phyloP scores from a whole-genome alignment of 2,113 vertebrate genomes.

The Melospiza georgiana region DNA sequence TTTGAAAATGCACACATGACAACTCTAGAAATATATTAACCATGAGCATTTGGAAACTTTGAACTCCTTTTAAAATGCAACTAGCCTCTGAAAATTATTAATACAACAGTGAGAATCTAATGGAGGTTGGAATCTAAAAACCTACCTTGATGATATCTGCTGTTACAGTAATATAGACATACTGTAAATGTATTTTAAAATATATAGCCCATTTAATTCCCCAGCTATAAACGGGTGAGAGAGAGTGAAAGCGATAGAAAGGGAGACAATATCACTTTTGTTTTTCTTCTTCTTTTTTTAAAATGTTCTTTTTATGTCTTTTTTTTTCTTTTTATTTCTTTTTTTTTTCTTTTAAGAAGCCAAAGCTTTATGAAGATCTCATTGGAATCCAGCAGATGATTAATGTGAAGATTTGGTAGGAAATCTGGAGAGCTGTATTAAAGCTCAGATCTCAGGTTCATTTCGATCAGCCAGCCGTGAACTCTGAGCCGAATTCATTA shows the following conservation, averaged over 20 bases:
- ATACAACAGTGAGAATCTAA: conserved; percentile 81
- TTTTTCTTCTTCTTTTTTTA: background rate
- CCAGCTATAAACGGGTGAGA: conserved; percentile 71
- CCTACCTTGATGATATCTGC: conserved; percentile 74
- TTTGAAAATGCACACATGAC: conserved; percentile 74
- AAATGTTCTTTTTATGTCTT: background rate
- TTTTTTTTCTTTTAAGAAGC: conserved; percentile 28
- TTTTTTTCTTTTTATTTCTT: background rate
- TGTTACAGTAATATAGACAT: conserved; percentile 82
- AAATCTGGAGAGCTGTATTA: conserved; percentile 91
- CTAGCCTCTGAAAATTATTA: conserved; percentile 72
- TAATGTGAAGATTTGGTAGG: conserved; percentile 94
- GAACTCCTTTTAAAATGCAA: conserved; percentile 60
- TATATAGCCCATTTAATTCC: conserved; percentile 81
- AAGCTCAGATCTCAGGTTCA: conserved; percentile 92
- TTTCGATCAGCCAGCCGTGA: conserved; percentile 94
- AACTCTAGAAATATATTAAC: conserved; percentile 74
- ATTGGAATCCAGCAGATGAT: conserved; percentile 86
- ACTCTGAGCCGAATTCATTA: conserved; percentile 95
- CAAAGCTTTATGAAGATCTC: conserved; percentile 83
- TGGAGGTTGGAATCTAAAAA: conserved; percentile 80
- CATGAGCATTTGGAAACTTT: conserved; percentile 54
- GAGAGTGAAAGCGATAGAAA: background rate
- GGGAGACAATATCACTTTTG: conserved; percentile 47
- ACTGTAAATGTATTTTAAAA: conserved; percentile 83